Conservation (phyloP, 2,113 vertebrate genomes). For the Ictalurus punctatus region DNA sequence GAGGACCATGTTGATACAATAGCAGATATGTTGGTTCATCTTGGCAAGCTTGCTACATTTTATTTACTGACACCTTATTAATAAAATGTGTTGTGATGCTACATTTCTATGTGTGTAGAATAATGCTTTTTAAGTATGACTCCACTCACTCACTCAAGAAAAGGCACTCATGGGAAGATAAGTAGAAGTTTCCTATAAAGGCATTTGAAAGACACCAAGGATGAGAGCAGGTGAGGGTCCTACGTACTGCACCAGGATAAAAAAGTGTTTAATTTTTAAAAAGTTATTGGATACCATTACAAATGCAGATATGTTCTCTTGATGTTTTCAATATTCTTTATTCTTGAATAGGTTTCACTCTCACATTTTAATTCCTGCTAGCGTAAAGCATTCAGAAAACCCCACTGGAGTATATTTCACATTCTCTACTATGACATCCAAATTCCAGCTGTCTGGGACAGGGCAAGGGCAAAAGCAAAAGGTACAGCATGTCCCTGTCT, state of each 20-base stretch:
- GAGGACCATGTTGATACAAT: slow-evolving; percentile 11
- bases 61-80: slow-evolving; percentile 39
- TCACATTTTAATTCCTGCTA: background rate
- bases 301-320: background rate
- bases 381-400: background rate
- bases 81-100: slow-evolving; percentile 25
- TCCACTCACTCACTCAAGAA: slow-evolving; percentile 37
- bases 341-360: background rate
- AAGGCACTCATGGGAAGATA: slow-evolving; percentile 36
- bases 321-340: background rate
- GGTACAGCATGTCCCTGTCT: slow-evolving; percentile 13
- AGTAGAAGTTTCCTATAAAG: slow-evolving; percentile 26
- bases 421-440: slow-evolving; percentile 22
- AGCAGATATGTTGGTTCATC: slow-evolving; percentile 13
- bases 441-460: slow-evolving; percentile 30
- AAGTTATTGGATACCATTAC: background rate
- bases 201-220: slow-evolving; percentile 14
- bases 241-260: slow-evolving; percentile 10
- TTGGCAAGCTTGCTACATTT: slow-evolving; percentile 40
- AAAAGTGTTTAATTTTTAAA: slow-evolving; percentile 29
- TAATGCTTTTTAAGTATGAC: slow-evolving; percentile 51
- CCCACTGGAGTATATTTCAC: background rate
- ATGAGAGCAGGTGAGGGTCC: background rate
- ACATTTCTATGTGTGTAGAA: slow-evolving; percentile 45
- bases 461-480: slow-evolving; percentile 34